A percentile compares a stretch with the other conserved stretches of the same genome.
phyloP scores from a whole-genome alignment of 1,140 invertebrate species.

The Conus ventricosus region DNA sequence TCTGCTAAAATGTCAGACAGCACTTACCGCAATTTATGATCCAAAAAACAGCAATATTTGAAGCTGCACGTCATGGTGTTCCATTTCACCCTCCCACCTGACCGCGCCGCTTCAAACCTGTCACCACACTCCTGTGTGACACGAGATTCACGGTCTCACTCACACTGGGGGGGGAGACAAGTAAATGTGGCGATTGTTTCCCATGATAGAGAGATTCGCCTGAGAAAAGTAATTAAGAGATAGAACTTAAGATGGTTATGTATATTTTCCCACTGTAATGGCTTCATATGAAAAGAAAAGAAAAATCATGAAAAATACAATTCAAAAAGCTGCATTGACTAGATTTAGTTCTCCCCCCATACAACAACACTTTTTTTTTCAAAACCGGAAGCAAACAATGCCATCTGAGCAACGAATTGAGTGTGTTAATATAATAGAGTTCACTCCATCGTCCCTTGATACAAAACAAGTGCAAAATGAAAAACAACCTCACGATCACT shows the following conservation, averaged over 20 bases:
- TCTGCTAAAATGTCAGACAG: neutral
- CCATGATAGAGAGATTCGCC: too few relatives aligned
- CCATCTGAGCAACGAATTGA: neutral
- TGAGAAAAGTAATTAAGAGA: too few relatives aligned
- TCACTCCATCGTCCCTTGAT: neutral
- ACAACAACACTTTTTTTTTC: neutral
- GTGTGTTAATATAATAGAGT: neutral
- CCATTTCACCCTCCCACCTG: neutral
- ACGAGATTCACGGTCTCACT: neutral
- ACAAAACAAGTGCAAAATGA: neutral
- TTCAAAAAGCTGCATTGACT: too few relatives aligned
- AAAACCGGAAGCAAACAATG: too few relatives aligned
- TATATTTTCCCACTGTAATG: too few relatives aligned
- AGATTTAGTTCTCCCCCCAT: too few relatives aligned
- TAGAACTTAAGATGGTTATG: too few relatives aligned
- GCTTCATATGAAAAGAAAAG: too few relatives aligned
- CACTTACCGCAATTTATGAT: conserved; percentile 27
- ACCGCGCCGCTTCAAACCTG: conserved; percentile 24
- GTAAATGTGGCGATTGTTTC: too few relatives aligned
- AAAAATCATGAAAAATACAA: too few relatives aligned
- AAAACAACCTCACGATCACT: too few relatives aligned
- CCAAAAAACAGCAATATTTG: conserved; percentile 3
- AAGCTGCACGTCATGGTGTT: conserved; percentile 13
- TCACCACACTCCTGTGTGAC: conserved; percentile 3
- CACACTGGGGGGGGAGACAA: neutral